Conservation (phyloP, 2,888 invertebrate species). For the Pollenia griseotomentosa region DNA sequence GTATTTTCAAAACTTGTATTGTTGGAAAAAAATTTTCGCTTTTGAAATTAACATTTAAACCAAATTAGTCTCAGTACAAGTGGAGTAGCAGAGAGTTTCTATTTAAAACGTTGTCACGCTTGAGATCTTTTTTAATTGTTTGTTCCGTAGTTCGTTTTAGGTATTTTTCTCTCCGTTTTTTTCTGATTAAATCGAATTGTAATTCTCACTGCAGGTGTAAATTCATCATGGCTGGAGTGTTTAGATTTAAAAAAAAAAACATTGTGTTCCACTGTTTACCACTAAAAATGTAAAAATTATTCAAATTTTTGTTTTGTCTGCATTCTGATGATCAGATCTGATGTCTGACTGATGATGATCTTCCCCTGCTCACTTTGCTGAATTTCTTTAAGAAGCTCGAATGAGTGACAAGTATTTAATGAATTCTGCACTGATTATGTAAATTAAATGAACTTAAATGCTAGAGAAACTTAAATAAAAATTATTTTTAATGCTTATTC, state of each 20-base stretch:
- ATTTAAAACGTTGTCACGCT: conserved; percentile 75
- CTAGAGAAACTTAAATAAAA: neutral
- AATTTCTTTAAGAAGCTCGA: conserved; percentile 48
- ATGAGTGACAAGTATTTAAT: conserved; percentile 74
- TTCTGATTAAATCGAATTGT: conserved; percentile 54
- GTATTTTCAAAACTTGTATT: conserved; percentile 12
- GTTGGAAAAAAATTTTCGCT: conserved; percentile 11
- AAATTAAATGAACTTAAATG: conserved; percentile 58
- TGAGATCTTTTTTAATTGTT: conserved; percentile 74
- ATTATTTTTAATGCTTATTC: neutral
- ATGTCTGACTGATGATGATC: conserved; percentile 66
- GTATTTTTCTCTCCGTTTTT: neutral
- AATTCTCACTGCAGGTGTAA: conserved; percentile 72
- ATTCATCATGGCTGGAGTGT: conserved; percentile 52
- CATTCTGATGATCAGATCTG: conserved; percentile 44
- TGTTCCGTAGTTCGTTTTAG: conserved; percentile 60
- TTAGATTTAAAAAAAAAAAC: conserved; percentile 29
- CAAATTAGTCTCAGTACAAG: conserved; percentile 33
- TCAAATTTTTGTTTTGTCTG: conserved; percentile 58
- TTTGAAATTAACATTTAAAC: conserved; percentile 33
- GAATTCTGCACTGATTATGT: conserved; percentile 74
- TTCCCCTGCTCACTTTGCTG: conserved; percentile 23
- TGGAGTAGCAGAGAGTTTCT: conserved; percentile 38
- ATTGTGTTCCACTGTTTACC: conserved; percentile 23
- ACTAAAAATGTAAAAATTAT: conserved; percentile 61